Evolutionary conservation across 2,888 invertebrate genomes (phyloP), one percentile per base, ranked within the genome.

Genomic region (Ophraella communa): DNA sequence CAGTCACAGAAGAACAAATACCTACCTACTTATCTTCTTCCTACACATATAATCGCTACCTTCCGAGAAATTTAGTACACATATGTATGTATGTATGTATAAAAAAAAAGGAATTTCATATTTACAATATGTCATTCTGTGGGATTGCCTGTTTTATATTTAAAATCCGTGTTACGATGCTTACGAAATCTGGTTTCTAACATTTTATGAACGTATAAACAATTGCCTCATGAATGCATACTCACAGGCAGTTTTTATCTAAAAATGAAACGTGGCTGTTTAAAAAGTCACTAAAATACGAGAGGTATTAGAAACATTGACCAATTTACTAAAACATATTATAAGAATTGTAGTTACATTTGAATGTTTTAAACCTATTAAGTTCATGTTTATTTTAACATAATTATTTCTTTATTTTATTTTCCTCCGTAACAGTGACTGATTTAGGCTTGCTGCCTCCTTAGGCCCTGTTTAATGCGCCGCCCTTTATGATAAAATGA

Each of bases 11-110:
- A n/a, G n/a, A 45, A 30, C 30, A 11, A 8, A 11, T 30, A 30
- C 30, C 8, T 45, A 45, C 45, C 20, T 45, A 45, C 14, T 21
- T 45, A 11, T 45, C 49, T 45, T 49, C 49, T 27, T 49, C 39
- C 39, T 39, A 39, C 39, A 14, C 17, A 17, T n/a, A 49, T 49
- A 49, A n/a, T n/a, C n/a, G n/a, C 17, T 24, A 17, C 3, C n/a
- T 49, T 49, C 49, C 49, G n/a, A 49, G 49, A 49, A 49, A 49
- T 27, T 23, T 18, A 7, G 11, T 27, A 23, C 11, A 45, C 18
- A 30, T n/a, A n/a, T n/a, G n/a, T n/a, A n/a, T n/a, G n/a, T n/a
- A n/a, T n/a, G n/a, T n/a, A n/a, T n/a, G n/a, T 14, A 14, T 35
- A 35, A 35, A 49, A 49, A 49, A 49, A 49, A 49, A 24, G 23